Conservation (phyloP, 2,113 vertebrate species). For the Macquaria ambigua region DNA sequence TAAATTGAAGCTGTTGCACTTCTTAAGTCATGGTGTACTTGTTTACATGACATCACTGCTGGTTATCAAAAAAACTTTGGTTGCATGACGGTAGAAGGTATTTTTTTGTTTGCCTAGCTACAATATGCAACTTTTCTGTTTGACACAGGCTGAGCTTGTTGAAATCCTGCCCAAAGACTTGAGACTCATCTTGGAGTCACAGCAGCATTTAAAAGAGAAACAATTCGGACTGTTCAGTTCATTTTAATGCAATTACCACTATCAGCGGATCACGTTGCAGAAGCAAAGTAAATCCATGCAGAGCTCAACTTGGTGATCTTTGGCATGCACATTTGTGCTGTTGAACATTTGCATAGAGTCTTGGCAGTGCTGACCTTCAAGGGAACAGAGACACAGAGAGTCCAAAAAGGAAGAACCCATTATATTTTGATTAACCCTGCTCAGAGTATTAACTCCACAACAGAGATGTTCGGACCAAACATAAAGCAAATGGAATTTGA, state of each 20-base stretch:
- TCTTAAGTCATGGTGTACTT: slow-evolving; percentile 1
- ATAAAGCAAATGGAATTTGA: too few relatives aligned
- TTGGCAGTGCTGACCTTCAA: not conserved
- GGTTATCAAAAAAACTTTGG: slow-evolving; percentile 12
- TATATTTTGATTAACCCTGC: not conserved
- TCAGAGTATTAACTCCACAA: not conserved
- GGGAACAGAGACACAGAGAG: not conserved
- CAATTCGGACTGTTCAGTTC: not conserved
- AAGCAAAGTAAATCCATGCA: not conserved
- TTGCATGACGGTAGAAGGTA: slow-evolving; percentile 21
- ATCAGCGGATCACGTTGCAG: not conserved
- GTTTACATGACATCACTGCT: slow-evolving; percentile 34
- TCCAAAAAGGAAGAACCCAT: not conserved
- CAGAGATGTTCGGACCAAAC: too few relatives aligned
- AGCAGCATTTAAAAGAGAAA: not conserved
- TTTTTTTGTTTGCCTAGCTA: slow-evolving; percentile 22
- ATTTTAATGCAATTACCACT: not conserved
- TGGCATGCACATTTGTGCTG: not conserved
- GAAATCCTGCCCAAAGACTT: not conserved
- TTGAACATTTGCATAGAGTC: not conserved
- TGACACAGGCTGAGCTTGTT: not conserved
- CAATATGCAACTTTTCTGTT: slow-evolving; percentile 30
- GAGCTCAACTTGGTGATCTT: not conserved
- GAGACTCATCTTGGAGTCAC: not conserved
- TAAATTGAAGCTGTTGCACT: slow-evolving; percentile 39